Evolutionary conservation across 2,113 vertebrate species (phyloP), one percentile per base, ranked within the genome.

Genomic region (Prinia subflava): DNA sequence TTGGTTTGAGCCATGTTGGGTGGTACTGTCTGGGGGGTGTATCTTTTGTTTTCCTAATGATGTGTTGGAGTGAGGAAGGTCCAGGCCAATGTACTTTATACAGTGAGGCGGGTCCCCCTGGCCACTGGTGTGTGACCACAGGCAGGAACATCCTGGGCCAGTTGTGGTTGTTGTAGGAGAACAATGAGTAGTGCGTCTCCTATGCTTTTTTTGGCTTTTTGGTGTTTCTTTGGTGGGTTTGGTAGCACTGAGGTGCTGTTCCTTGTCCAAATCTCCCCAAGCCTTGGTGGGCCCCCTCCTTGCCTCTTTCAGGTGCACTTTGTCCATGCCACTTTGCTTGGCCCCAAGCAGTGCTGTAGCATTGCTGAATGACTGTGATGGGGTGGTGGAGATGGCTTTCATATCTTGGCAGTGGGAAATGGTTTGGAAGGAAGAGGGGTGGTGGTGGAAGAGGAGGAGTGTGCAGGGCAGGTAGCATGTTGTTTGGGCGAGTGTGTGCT

Each of bases 401-500:
- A 8, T 49, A 31, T 39, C 37, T 57, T 63, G 30, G 25, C 18
- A 74, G 55, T 74, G 47, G 35, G 37, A 68, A 37, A 39, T 5
- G 13, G 18, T 33, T 56, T 44, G 41, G 35, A 86, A 86, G 12
- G 28, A 17, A 59, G 39, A 30, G 25, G 15, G 15, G 13, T 22
- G 6, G 7, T 31, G 24, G 22, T 55, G 28, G 41, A 30, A 62
- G 35, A 76, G 27, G 33, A 73, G 35, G n/a, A 70, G 14, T 5
- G 2, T 6, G 11, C 13, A 75, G 56, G 19, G 39, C 21, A 70
- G 31, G 12, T 9, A 24, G 37, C 20, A 4, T n/a, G 31, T 59
- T 5, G 0, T 80, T 42, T 49, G 20, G 25, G 42, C 0, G 0
- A 27, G 20, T 13, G 5, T 63, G 30, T 65, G 35, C 30, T 79